These are phyloP conservation scores for Calyptomena viridis DNA, from an alignment of 2,113 vertebrate genomes.

Conservation along the genomic window DNA sequence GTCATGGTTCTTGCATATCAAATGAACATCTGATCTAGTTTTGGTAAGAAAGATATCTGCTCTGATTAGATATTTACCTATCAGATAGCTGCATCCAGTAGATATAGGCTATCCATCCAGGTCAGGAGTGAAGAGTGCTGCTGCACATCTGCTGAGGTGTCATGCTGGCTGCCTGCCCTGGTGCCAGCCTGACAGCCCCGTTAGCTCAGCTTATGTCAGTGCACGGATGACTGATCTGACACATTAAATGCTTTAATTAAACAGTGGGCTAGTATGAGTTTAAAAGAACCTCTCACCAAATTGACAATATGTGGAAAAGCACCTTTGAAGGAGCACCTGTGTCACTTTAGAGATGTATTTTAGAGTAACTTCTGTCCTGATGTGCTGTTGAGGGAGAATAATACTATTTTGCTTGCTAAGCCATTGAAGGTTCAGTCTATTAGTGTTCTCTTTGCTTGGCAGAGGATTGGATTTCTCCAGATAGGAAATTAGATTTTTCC, in stretches of 20 bases:
- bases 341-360: neutral
- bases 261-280: neutral
- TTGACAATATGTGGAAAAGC: neutral
- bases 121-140: neutral
- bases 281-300: neutral
- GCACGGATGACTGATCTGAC: fast-evolving
- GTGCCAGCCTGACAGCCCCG: fast-evolving
- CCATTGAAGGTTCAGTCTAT: constrained; percentile 20
- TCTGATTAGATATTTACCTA: neutral
- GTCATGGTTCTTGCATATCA: fast-evolving
- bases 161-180: neutral
- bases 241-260: neutral
- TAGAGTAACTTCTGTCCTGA: neutral
- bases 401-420: neutral
- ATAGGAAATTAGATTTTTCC: constrained; percentile 42
- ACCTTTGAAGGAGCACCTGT: neutral
- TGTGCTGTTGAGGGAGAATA: neutral
- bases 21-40: neutral
- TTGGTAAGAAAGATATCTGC: neutral
- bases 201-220: neutral
- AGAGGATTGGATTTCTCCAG: constrained; percentile 41
- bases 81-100: neutral
- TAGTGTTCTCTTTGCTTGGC: neutral
- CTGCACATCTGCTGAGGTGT: neutral
- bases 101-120: neutral